Base-by-base conservation (phyloP, 2,113 vertebrate species). In the Cyanoderma ruficeps region DNA sequence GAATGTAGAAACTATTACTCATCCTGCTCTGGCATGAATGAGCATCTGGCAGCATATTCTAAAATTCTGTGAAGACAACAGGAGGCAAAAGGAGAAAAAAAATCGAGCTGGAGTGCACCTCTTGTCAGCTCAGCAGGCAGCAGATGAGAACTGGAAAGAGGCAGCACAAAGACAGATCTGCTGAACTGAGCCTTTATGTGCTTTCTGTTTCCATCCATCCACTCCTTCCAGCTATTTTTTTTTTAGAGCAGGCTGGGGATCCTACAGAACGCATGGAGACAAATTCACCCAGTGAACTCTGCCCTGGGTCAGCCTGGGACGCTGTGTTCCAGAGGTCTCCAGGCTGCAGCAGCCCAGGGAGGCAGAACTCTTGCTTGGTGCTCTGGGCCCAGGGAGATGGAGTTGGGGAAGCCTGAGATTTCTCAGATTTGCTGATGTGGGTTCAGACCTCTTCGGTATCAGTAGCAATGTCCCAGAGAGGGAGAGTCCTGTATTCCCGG, bases 1-100 rank as follows among this genome's bases (percentile, higher is more conserved):
- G 92, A 93, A 82, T 60, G 92, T 87, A 94, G 93, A 89, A 92
- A 94, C 92, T 56, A 96, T 96, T 95, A 93, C 89, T 97, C 96
- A 96, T 94, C 80, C 76, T 90, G 86, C 93, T 94, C 94, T 95
- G 96, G 95, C 93, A 82, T 90, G 93, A 97, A 83, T 53, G 92
- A 96, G 96, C 96, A 97, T 86, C 96, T 96, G 96, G 94, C 85
- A 93, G 93, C 76, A 23, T 86, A 61, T 71, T 90, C 94, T 71
- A 7, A 87, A 94, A 90, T 95, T 79, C 90, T 90, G 65, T 89
- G 92, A 92, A 96, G 94, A 93, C 95, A 97, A 97, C 92, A 94
- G 93, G 95, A 97, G 96, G 93, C 93, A 87, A 89, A 92, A 74
- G 72, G 18, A 5, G 41, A 69, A 80, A 74, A 89, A 79, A 68